These are phyloP conservation scores for Amphipyra berbera DNA, from an alignment of 2,888 invertebrate genomes.

Conservation along the genomic window DNA sequence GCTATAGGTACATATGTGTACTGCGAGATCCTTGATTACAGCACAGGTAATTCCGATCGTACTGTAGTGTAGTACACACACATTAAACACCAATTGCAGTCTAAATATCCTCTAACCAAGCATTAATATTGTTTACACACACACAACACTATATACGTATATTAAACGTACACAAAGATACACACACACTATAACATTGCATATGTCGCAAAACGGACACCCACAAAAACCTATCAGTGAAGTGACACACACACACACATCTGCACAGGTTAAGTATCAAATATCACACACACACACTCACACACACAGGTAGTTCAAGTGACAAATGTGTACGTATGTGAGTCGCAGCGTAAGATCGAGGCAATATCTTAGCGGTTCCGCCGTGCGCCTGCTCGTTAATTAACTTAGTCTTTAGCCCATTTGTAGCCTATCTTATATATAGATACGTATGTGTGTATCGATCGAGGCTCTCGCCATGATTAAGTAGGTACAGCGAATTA, in stretches of 20 bases:
- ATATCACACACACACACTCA: not conserved
- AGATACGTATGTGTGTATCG: slow-evolving; percentile 18
- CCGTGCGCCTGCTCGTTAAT: slow-evolving; percentile 45
- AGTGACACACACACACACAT: slow-evolving; percentile 1
- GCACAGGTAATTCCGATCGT: not conserved
- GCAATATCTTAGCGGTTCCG: slow-evolving; percentile 53
- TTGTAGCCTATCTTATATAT: slow-evolving; percentile 21
- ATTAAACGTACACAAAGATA: too few relatives aligned
- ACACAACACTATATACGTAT: not conserved
- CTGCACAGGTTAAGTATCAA: not conserved
- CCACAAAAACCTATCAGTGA: not conserved
- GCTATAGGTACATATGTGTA: not conserved
- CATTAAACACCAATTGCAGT: slow-evolving; percentile 22
- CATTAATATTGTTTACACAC: slow-evolving; percentile 33
- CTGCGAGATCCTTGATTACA: not conserved
- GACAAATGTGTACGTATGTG: slow-evolving; percentile 44
- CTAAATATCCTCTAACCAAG: slow-evolving; percentile 18
- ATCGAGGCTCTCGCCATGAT: slow-evolving; percentile 7
- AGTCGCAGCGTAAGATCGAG: slow-evolving; percentile 25
- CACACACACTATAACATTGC: too few relatives aligned
- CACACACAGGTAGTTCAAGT: slow-evolving; percentile 6
- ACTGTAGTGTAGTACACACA: not conserved
- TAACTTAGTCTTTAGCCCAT: slow-evolving; percentile 36
- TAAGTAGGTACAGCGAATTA: slow-evolving; percentile 8
- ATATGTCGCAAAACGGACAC: not conserved